Evolutionary conservation across 2,888 invertebrate species (phyloP), one percentile per base, ranked within the genome.

Genomic region (Polydesmus complanatus): DNA sequence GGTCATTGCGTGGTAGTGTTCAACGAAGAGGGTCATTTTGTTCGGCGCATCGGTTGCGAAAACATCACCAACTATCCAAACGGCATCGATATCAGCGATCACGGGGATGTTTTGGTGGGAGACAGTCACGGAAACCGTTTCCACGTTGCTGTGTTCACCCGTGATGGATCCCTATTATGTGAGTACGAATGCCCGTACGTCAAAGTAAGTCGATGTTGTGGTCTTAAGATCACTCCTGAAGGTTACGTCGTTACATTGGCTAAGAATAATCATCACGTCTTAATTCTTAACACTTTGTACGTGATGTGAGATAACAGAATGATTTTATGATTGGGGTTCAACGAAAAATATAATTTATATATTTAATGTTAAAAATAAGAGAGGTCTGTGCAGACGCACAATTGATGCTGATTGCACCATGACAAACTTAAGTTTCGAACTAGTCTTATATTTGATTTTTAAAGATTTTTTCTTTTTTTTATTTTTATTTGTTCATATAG

Each of bases 241-340:
- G 95, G 95, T 68, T 93, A 91, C 77, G 88, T 95, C 70, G 90
- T 92, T 69, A 92, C 95, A 67, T 79, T 96, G 78, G 95, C 95
- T 74, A 96, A 96, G 81, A 96, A 95, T 80, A 96, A 96, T 80
- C 95, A 96, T 78, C 93, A 95, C 78, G 95, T 96, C 72, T 84
- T 96, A 77, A 91, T 96, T 75, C 82, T 95, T 77, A 89, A 91
- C 80, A 91, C 90, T 70, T 83, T 91, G 73, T 90, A 90, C 80
- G 88, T 90, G 81, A 83, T 87, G 79, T 88, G 86, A 63, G 23
- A 14, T 11, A 22, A 11, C 8, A 14, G 37, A 37, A 14, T 37
- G 14, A n/a, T n/a, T n/a, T n/a, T n/a, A n/a, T n/a, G n/a, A 19
- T 8, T 21, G 51, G 5, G 51, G n/a, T n/a, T 21, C 51, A 19